phyloP scores from a whole-genome alignment of 2,888 invertebrate genomes.

The Clistopyga incitator region DNA sequence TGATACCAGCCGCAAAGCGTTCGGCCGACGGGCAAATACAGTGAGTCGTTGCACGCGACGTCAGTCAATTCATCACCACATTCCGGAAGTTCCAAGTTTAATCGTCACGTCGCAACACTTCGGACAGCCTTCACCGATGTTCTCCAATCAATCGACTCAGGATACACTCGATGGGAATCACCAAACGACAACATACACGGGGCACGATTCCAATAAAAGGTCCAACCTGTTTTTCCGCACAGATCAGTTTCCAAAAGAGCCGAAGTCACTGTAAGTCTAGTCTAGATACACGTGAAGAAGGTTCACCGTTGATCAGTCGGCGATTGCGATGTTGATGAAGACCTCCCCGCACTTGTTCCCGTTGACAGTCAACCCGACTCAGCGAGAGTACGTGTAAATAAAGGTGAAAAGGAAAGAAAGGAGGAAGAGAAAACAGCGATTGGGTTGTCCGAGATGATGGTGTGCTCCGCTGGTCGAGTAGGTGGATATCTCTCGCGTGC shows the following conservation, averaged over 20 bases:
- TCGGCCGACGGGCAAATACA: too few relatives aligned
- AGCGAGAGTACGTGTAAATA: neutral
- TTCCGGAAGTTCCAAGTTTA: neutral
- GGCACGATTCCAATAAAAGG: neutral
- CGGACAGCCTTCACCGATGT: neutral
- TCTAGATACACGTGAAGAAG: conserved; percentile 73
- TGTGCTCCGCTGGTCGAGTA: conserved; percentile 37
- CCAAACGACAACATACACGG: neutral
- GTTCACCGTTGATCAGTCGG: conserved; percentile 75
- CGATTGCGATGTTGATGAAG: neutral
- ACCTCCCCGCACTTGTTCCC: neutral
- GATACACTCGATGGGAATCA: neutral
- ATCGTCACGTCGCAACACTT: conserved; percentile 4
- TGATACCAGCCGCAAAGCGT: too few relatives aligned
- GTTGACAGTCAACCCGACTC: neutral
- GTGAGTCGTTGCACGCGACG: neutral
- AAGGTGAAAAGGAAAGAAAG: neutral
- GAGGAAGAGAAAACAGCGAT: conserved; percentile 16
- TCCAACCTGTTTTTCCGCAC: neutral
- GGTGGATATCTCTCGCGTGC: conserved; percentile 40
- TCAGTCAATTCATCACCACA: neutral
- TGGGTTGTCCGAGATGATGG: conserved; percentile 39
- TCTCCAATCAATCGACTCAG: conserved; percentile 1
- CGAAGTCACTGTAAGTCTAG: neutral
- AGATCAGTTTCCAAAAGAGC: neutral